A percentile compares a stretch with the other conserved stretches of the same genome.
Conservation (phyloP, 2,888 invertebrate species). For the Sarcophaga subvicina region DNA sequence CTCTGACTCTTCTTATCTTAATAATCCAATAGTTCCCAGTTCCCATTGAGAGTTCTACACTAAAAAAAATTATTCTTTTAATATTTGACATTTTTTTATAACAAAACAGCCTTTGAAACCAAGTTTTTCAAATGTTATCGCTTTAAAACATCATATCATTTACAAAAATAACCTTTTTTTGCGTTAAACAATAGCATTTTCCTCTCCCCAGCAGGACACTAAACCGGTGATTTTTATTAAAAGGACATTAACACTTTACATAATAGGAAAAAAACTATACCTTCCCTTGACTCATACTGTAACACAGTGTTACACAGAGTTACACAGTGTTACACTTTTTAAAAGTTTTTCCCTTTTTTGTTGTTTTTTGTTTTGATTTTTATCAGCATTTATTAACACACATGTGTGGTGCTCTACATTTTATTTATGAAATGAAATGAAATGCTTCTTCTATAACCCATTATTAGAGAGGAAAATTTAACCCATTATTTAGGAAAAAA, state of each 20-base stretch:
- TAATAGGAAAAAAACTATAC: conserved; percentile 7
- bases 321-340: conserved; percentile 15
- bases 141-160: neutral
- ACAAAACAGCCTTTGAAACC: neutral
- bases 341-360: conserved; percentile 6
- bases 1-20: too few relatives aligned
- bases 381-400: conserved; percentile 16
- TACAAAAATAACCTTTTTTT: conserved; percentile 33
- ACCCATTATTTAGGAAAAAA: neutral
- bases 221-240: conserved; percentile 19
- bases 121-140: neutral
- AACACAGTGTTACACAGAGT: too few relatives aligned
- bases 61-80: too few relatives aligned
- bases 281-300: neutral
- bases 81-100: too few relatives aligned
- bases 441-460: conserved; percentile 33
- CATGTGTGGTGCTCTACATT: conserved; percentile 23
- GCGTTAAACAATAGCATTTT: conserved; percentile 6
- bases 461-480: conserved; percentile 26
- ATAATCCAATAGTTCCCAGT: too few relatives aligned
- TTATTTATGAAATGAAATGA: neutral
- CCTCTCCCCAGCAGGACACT: conserved; percentile 59
- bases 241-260: conserved; percentile 54
- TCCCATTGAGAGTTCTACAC: too few relatives aligned
- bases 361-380: conserved; percentile 33